Conservation (phyloP, 2,888 invertebrate genomes). For the Coleophora deauratella region DNA sequence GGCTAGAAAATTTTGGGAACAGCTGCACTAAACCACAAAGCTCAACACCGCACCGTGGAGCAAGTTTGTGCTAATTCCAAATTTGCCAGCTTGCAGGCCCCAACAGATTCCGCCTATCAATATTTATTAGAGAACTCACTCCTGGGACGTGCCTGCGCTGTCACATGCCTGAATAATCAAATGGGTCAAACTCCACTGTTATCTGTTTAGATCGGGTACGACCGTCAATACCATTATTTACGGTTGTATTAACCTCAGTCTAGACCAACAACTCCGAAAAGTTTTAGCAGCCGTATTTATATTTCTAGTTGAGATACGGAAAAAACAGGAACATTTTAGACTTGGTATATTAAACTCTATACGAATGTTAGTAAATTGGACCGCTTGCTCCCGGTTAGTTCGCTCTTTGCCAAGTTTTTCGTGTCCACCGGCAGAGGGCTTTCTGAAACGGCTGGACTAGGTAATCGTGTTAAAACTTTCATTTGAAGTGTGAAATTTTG, state of each 20-base stretch:
- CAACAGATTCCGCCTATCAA: conserved; percentile 38
- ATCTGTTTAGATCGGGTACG: conserved; percentile 1
- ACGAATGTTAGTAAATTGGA: conserved; percentile 65
- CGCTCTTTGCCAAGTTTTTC: conserved; percentile 69
- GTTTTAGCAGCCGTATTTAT: conserved; percentile 10
- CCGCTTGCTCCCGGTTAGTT: conserved; percentile 64
- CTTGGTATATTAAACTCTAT: conserved; percentile 70
- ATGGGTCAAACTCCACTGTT: conserved; percentile 14
- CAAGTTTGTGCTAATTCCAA: conserved; percentile 51
- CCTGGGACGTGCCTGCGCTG: conserved; percentile 13
- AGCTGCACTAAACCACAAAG: conserved; percentile 10
- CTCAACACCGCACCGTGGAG: conserved; percentile 35
- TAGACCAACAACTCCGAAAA: conserved; percentile 1
- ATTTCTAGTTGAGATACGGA: conserved; percentile 48
- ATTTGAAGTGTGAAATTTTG: conserved; percentile 68
- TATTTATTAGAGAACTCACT: conserved; percentile 40
- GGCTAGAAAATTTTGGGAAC: conserved; percentile 1
- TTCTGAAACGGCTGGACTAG: conserved; percentile 58
- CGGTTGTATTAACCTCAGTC: too few species aligned
- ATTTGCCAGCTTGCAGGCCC: conserved; percentile 35
- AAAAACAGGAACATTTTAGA: conserved; percentile 56
- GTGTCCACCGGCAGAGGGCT: conserved; percentile 57
- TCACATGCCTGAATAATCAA: conserved; percentile 18
- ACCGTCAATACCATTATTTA: too few species aligned
- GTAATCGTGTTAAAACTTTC: conserved; percentile 73